These are phyloP conservation scores for Bufotes viridis DNA, from an alignment of 2,797 vertebrate genomes.

Conservation along the genomic window DNA sequence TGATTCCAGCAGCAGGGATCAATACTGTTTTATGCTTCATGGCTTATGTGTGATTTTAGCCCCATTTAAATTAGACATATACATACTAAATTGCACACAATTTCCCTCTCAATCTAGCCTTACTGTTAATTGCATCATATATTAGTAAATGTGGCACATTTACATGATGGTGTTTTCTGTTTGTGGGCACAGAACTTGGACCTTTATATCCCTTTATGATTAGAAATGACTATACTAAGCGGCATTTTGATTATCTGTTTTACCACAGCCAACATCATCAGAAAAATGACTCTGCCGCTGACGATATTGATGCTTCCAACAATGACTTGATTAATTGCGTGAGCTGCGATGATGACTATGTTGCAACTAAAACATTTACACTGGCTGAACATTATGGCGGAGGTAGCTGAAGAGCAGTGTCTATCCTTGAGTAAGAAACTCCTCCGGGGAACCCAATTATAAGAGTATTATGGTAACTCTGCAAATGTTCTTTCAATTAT, in stretches of 20 bases:
- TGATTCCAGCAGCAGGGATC: slow-evolving; percentile 46
- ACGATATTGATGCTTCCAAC: slow-evolving; percentile 20
- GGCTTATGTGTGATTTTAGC: slow-evolving; percentile 53
- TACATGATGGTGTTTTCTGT: neutral
- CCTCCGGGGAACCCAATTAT: neutral
- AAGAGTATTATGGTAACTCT: neutral
- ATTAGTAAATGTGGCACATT: neutral
- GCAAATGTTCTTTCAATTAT: slow-evolving; percentile 2
- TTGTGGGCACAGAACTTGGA: neutral
- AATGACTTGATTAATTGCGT: slow-evolving; percentile 13
- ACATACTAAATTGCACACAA: slow-evolving; percentile 27
- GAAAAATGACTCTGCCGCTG: slow-evolving; percentile 16
- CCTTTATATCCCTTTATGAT: neutral
- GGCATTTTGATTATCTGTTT: slow-evolving; percentile 27
- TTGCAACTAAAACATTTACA: neutral
- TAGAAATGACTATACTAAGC: neutral
- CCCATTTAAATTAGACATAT: slow-evolving; percentile 37
- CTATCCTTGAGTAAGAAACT: neutral
- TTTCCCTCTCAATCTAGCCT: neutral
- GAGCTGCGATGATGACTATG: slow-evolving; percentile 6
- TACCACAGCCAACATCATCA: slow-evolving; percentile 1
- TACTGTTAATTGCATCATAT: slow-evolving; percentile 12
- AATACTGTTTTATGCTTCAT: slow-evolving; percentile 55
- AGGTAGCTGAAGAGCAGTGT: neutral
- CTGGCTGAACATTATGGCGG: neutral